Conservation (phyloP, 2,113 vertebrate genomes). For the Recurvirostra avosetta region DNA sequence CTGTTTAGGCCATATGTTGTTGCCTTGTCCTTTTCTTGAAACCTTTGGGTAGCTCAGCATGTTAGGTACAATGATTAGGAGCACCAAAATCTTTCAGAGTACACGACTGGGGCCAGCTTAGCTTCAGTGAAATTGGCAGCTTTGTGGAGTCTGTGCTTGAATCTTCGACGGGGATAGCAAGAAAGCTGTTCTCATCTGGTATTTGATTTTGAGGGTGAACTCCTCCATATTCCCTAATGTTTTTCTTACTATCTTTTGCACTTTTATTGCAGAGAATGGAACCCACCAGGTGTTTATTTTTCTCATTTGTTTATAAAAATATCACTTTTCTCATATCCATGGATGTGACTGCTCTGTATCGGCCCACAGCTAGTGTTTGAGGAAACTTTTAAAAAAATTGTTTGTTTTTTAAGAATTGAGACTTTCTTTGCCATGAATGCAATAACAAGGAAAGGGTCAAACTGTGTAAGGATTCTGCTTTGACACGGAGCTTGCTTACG, state of each 20-base stretch:
- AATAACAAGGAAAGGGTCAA: not conserved
- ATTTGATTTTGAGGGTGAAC: not conserved
- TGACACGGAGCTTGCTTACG: not conserved
- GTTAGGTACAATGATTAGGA: not conserved
- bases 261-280: not conserved
- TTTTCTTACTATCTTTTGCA: not conserved
- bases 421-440: not conserved
- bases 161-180: not conserved
- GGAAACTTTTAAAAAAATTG: not conserved
- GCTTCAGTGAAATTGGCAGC: not conserved
- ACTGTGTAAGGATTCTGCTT: not conserved
- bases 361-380: not conserved
- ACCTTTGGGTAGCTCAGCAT: not conserved
- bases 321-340: not conserved
- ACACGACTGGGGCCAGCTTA: not conserved
- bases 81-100: not conserved
- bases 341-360: not conserved
- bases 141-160: not conserved
- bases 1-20: conserved; percentile 22
- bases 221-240: not conserved
- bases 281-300: not conserved
- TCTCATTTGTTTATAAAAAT: not conserved
- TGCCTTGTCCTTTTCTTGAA: conserved; percentile 15
- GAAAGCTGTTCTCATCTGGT: not conserved
- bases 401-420: not conserved